Conservation (phyloP, 2,888 invertebrate genomes). For the Lypha dubia region DNA sequence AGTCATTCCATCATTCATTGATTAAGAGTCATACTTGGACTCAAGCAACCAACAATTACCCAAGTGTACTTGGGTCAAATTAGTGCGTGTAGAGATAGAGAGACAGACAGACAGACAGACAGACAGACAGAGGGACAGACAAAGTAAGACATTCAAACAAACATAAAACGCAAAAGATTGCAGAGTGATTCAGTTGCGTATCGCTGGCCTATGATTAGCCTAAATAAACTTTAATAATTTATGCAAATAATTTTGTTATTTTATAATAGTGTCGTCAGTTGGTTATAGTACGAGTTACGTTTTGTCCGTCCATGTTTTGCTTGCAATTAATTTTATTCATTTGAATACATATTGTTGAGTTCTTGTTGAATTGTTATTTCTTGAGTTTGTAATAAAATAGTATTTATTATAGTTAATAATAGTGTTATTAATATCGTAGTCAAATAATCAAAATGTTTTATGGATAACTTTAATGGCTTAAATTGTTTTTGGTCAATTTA, state of each 20-base stretch:
- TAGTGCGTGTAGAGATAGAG: conserved; percentile 74
- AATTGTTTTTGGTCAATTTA: neutral
- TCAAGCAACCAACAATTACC: conserved; percentile 47
- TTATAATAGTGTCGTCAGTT: conserved; percentile 37
- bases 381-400: conserved; percentile 3
- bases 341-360: conserved; percentile 12
- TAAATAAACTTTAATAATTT: conserved; percentile 42
- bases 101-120: conserved; percentile 50
- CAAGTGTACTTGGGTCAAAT: conserved; percentile 52
- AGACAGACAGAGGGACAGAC: conserved; percentile 38
- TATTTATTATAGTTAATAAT: conserved; percentile 21
- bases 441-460: neutral
- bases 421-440: conserved; percentile 37
- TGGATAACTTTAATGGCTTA: conserved; percentile 30
- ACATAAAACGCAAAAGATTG: neutral
- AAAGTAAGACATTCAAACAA: conserved; percentile 26
- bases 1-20: conserved; percentile 25
- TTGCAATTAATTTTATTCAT: conserved; percentile 33
- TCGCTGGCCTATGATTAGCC: conserved; percentile 50
- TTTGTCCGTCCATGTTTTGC: conserved; percentile 21
- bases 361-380: conserved; percentile 9
- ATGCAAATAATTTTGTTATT: conserved; percentile 41
- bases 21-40: conserved; percentile 19
- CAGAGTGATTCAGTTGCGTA: conserved; percentile 16
- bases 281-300: conserved; percentile 20